Evolutionary conservation across 2,888 invertebrate genomes (phyloP).

Genomic region (Ichneumon xanthorius): DNA sequence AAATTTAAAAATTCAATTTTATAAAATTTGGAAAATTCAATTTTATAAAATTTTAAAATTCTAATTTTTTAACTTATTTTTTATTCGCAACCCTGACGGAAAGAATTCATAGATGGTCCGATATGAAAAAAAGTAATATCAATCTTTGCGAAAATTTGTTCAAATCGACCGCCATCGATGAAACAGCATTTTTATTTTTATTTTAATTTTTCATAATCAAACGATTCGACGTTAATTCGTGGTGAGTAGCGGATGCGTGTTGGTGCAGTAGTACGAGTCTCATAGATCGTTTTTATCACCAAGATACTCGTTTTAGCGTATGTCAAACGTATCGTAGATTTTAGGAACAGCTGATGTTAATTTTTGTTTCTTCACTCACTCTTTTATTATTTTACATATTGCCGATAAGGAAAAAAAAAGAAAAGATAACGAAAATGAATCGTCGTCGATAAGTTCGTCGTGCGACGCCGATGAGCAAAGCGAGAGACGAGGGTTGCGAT

Average conservation of each 20-base stretch:
- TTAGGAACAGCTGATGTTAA: conserved; percentile 51
- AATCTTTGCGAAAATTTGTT: not conserved
- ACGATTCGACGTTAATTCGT: conserved; percentile 15
- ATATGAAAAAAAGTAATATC: not conserved
- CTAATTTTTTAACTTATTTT: not conserved
- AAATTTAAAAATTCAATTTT: too few relatives aligned
- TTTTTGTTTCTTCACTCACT: conserved; percentile 5
- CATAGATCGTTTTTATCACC: conserved; percentile 82
- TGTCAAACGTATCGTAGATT: conserved; percentile 63
- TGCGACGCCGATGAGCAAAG: conserved; percentile 35
- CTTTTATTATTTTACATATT: conserved; percentile 23
- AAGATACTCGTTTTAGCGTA: conserved; percentile 80
- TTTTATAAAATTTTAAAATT: too few relatives aligned
- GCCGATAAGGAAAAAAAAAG: conserved; percentile 26
- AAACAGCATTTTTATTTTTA: conserved; percentile 2
- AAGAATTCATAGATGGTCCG: too few relatives aligned
- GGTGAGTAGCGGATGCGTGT: conserved; percentile 14
- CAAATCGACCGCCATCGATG: not conserved
- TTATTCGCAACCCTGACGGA: too few relatives aligned
- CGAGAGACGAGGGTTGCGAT: conserved; percentile 57
- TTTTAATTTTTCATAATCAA: not conserved
- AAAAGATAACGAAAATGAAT: not conserved
- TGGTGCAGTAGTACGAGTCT: conserved; percentile 73
- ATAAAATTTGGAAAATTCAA: too few relatives aligned
- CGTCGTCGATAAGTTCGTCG: conserved; percentile 42